Evolutionary conservation across 2,113 vertebrate genomes (phyloP).

Genomic region (Hirundichthys speculiger): DNA sequence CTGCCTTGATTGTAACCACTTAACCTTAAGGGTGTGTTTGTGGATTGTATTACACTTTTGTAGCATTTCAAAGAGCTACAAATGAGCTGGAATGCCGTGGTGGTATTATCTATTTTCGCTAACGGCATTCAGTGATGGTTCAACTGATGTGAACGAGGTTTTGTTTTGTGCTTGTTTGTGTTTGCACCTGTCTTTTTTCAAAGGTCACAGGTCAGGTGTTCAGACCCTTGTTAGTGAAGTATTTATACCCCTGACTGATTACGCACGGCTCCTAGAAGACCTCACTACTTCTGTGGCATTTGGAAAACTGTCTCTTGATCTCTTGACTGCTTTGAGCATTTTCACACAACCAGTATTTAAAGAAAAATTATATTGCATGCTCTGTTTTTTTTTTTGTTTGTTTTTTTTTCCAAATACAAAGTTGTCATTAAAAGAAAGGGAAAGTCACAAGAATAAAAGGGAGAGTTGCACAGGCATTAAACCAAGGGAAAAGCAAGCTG

Average conservation of each 20-base stretch:
- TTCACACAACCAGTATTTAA: slow-evolving; percentile 53
- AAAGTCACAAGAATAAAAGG: slow-evolving; percentile 59
- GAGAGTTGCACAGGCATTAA: slow-evolving; percentile 39
- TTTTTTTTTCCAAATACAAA: slow-evolving; percentile 14
- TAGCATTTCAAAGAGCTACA: slow-evolving; percentile 55
- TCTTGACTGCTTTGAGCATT: slow-evolving; percentile 21
- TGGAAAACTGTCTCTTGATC: slow-evolving; percentile 14
- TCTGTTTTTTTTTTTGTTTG: not conserved
- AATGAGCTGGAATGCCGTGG: slow-evolving; percentile 26
- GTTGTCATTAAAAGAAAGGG: slow-evolving; percentile 56
- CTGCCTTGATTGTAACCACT: slow-evolving; percentile 72
- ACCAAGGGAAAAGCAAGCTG: slow-evolving; percentile 26
- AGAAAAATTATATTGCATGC: slow-evolving; percentile 51
- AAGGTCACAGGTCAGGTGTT: slow-evolving; percentile 48
- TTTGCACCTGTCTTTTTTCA: slow-evolving; percentile 54
- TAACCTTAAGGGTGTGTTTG: slow-evolving; percentile 60
- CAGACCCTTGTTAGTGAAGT: slow-evolving; percentile 49
- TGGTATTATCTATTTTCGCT: slow-evolving; percentile 27
- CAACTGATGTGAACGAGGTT: slow-evolving; percentile 54
- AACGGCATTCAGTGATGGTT: slow-evolving; percentile 24
- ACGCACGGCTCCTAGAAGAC: slow-evolving; percentile 44
- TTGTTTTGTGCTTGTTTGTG: slow-evolving; percentile 50
- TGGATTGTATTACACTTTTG: slow-evolving; percentile 48
- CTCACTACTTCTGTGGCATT: slow-evolving; percentile 43
- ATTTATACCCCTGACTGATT: slow-evolving; percentile 55